A percentile compares a stretch with the other conserved stretches of the same genome.
Conservation (phyloP, 1,140 invertebrate species). For the Solenopsis fugax region DNA sequence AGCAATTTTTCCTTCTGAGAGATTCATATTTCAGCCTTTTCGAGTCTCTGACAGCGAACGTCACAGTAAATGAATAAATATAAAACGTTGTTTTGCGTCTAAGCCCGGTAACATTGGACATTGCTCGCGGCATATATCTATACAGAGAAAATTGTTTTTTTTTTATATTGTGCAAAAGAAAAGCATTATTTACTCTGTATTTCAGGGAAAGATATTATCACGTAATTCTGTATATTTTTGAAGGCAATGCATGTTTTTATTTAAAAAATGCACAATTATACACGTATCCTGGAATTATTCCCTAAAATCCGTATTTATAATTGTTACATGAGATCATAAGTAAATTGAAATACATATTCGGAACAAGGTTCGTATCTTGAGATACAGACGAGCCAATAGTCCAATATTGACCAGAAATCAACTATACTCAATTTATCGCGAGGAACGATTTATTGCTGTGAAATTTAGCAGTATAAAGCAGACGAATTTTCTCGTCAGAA, state of each 20-base stretch:
- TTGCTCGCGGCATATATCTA: neutral
- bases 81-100: conserved; percentile 22
- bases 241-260: neutral
- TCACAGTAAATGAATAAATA: conserved; percentile 46
- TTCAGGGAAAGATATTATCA: neutral
- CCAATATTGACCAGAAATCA: neutral
- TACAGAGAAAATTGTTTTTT: conserved; percentile 13
- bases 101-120: neutral
- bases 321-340: neutral
- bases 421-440: neutral
- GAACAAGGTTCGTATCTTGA: neutral
- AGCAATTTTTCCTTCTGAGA: conserved; percentile 6
- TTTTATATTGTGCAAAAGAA: neutral
- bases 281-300: neutral
- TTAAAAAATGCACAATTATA: neutral
- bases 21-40: conserved; percentile 14
- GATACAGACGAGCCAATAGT: neutral
- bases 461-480: neutral
- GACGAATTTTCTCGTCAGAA: neutral
- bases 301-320: neutral
- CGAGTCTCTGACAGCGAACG: neutral
- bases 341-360: neutral
- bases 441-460: neutral
- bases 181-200: neutral
- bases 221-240: neutral